A percentile compares a stretch with the other conserved stretches of the same genome.
phyloP scores from a whole-genome alignment of 2,888 invertebrate genomes.

The Temnothorax ravouxi region DNA sequence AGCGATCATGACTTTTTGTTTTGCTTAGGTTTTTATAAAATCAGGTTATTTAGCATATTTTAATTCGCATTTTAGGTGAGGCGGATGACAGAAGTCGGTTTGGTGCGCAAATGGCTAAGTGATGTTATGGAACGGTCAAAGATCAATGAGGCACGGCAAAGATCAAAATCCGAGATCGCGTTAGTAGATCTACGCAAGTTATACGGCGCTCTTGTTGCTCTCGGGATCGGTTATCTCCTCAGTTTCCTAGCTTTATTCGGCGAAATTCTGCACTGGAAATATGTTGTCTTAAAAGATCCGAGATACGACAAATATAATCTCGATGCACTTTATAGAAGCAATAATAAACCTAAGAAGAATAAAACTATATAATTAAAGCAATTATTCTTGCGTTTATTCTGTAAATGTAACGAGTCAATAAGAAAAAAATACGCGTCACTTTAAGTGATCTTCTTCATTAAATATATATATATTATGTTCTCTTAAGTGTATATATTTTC shows the following conservation, averaged over 20 bases:
- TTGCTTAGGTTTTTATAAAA: background rate
- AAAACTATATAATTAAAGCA: background rate
- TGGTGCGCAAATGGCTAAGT: slow-evolving; percentile 93
- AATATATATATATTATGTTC: no score
- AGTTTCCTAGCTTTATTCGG: slow-evolving; percentile 88
- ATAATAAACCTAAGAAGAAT: background rate
- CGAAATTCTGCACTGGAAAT: slow-evolving; percentile 91
- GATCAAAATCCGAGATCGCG: slow-evolving; percentile 90
- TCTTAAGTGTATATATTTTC: no score
- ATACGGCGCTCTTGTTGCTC: slow-evolving; percentile 92
- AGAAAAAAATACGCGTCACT: background rate
- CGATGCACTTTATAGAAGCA: slow-evolving; percentile 87
- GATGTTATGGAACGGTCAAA: slow-evolving; percentile 90
- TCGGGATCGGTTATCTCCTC: slow-evolving; percentile 90
- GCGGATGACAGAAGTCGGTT: slow-evolving; percentile 91
- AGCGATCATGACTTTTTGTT: no score
- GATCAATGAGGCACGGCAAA: slow-evolving; percentile 87
- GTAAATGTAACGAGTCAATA: background rate
- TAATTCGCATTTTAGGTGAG: slow-evolving; percentile 85
- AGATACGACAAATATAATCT: slow-evolving; percentile 91
- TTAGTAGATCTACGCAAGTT: slow-evolving; percentile 93
- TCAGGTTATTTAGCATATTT: background rate
- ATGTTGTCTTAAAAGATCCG: slow-evolving; percentile 90
- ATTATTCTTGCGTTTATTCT: background rate
- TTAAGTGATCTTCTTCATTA: no score